phyloP scores from a whole-genome alignment of 2,113 vertebrate species.

The Pelmatolapia mariae region DNA sequence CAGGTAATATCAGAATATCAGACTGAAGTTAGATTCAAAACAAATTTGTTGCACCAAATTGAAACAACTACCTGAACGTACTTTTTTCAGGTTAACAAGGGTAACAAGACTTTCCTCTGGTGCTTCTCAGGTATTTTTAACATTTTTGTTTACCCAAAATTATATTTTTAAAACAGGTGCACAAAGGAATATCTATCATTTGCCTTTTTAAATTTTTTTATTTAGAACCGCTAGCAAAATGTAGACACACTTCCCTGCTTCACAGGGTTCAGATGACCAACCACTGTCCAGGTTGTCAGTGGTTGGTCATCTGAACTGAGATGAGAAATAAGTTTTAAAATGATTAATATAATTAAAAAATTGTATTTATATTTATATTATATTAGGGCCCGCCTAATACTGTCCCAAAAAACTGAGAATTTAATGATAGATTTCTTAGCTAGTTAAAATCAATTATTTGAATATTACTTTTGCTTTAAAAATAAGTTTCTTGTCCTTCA shows the following conservation, averaged over 20 bases:
- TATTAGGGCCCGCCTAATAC: not conserved
- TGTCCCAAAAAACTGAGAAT: not conserved
- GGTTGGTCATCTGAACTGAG: not conserved
- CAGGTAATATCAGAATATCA: not conserved
- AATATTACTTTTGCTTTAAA: not conserved
- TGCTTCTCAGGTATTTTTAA: not conserved
- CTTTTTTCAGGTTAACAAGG: not conserved
- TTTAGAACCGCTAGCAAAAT: not conserved
- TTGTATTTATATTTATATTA: not conserved
- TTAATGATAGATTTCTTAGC: not conserved
- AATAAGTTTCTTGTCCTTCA: not conserved
- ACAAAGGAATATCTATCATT: too few species aligned
- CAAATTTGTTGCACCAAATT: not conserved
- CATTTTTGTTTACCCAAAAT: too few species aligned
- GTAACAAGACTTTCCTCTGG: not conserved
- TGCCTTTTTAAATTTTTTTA: too few species aligned
- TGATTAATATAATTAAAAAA: not conserved
- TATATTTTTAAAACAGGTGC: too few species aligned
- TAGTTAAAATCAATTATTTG: not conserved
- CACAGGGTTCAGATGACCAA: not conserved
- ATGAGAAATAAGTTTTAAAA: not conserved
- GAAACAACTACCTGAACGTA: not conserved
- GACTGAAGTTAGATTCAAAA: not conserved
- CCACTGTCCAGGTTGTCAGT: not conserved
- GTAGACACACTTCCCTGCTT: not conserved